A percentile compares a stretch with the other conserved stretches of the same genome.
Conservation (phyloP, 2,888 invertebrate species). For the Euplagia quadripunctaria region DNA sequence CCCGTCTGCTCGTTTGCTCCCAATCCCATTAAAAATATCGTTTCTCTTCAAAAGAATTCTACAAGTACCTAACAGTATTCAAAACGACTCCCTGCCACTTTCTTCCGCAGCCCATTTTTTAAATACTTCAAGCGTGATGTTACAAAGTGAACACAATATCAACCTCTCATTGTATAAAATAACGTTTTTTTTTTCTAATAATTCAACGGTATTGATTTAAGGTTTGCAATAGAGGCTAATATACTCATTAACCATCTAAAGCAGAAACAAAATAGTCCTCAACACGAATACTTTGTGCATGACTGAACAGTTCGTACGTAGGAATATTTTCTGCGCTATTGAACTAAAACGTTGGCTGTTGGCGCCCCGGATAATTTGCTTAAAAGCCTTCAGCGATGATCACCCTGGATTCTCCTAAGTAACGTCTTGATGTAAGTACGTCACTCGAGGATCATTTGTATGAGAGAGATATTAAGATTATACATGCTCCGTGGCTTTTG, state of each 20-base stretch:
- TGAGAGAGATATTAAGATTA: conserved; percentile 2
- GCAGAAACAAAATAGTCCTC: not conserved
- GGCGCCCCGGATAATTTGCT: conserved; percentile 43
- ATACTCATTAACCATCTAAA: not conserved
- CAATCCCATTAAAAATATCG: too few species aligned
- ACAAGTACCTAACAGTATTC: too few species aligned
- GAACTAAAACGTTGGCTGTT: conserved; percentile 43
- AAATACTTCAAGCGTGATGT: not conserved
- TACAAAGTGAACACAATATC: not conserved
- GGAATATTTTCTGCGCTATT: conserved; percentile 39
- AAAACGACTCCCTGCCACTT: too few species aligned
- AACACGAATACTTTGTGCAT: not conserved
- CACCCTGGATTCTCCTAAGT: conserved; percentile 34
- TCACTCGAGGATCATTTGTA: conserved; percentile 25
- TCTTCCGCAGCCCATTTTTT: too few species aligned
- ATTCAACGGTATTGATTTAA: not conserved
- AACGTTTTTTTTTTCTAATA: too few species aligned
- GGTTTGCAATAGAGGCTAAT: not conserved
- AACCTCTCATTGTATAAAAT: too few species aligned
- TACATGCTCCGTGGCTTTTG: conserved; percentile 1
- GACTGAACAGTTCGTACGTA: conserved; percentile 25
- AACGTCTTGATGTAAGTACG: conserved; percentile 36
- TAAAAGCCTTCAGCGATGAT: conserved; percentile 45
- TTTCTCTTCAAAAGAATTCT: too few species aligned
- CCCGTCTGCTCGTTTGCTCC: too few species aligned